phyloP scores from a whole-genome alignment of 2,888 invertebrate species.

The Thymelicus acteon region DNA sequence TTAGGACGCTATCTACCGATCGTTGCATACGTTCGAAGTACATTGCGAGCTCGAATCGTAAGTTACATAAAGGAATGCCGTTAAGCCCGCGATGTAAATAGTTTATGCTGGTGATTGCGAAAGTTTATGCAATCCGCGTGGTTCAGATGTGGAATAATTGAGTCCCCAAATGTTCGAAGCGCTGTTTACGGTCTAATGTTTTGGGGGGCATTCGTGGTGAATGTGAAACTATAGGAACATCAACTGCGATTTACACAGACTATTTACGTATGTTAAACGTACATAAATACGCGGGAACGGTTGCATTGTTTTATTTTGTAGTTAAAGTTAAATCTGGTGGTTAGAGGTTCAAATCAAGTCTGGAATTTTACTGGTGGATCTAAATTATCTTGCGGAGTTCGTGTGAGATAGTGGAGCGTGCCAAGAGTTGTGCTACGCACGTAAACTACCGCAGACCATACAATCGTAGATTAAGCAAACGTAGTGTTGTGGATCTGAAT shows the following conservation, averaged over 20 bases:
- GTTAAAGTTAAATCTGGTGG: slow-evolving; percentile 2
- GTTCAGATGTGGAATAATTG: slow-evolving; percentile 37
- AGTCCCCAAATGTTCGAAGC: slow-evolving; percentile 37
- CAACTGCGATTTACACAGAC: slow-evolving; percentile 33
- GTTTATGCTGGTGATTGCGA: slow-evolving; percentile 30
- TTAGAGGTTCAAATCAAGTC: slow-evolving; percentile 24
- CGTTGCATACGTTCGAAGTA: slow-evolving; percentile 27
- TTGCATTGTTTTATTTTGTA: slow-evolving; percentile 21
- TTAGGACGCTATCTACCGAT: slow-evolving; percentile 20
- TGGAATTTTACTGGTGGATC: slow-evolving; percentile 25
- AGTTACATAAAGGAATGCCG: slow-evolving; percentile 25
- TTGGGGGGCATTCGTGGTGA: slow-evolving; percentile 32
- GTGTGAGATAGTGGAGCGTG: neutral
- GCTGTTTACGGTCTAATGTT: slow-evolving; percentile 38
- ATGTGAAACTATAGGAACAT: slow-evolving; percentile 34
- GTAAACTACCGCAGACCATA: neutral
- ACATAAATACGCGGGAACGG: slow-evolving; percentile 25
- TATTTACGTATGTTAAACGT: slow-evolving; percentile 31
- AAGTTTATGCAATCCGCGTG: slow-evolving; percentile 28
- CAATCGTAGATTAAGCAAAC: neutral
- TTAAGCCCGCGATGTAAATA: slow-evolving; percentile 33
- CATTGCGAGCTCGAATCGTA: slow-evolving; percentile 27
- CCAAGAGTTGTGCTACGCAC: neutral
- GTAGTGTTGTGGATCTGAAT: no score
- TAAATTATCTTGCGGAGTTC: neutral